Evolutionary conservation across 2,113 vertebrate genomes (phyloP).

Genomic region (Anseranas semipalmata): DNA sequence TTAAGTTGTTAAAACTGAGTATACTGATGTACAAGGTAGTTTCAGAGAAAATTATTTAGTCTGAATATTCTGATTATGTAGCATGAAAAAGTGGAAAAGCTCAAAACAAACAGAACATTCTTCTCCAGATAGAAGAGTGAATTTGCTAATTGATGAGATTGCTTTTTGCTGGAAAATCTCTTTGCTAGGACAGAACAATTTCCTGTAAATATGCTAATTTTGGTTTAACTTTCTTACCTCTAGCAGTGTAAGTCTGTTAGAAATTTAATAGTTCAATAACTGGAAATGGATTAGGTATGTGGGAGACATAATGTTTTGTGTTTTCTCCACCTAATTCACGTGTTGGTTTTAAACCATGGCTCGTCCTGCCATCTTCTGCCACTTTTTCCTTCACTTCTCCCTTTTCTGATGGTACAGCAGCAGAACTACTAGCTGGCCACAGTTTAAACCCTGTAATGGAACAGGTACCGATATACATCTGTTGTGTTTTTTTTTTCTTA

Average conservation of each 20-base stretch:
- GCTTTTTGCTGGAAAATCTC: neutral
- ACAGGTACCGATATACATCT: neutral
- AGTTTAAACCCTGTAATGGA: neutral
- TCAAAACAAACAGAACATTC: neutral
- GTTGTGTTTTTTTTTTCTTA: neutral
- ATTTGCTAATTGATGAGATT: neutral
- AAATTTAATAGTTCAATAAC: neutral
- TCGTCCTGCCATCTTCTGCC: neutral
- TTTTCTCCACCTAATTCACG: neutral
- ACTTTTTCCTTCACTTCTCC: neutral
- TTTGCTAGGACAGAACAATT: neutral
- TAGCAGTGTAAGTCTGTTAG: neutral
- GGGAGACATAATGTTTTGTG: neutral
- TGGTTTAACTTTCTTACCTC: accelerated
- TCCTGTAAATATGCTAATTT: neutral
- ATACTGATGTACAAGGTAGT: accelerated
- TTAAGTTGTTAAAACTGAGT: neutral
- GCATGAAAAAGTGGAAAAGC: neutral
- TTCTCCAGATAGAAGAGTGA: neutral
- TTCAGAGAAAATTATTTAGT: neutral
- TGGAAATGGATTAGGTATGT: neutral
- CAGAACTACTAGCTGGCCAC: neutral
- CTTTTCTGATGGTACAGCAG: neutral
- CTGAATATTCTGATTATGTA: neutral
- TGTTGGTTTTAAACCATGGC: neutral